Evolutionary conservation across 1,140 invertebrate genomes (phyloP), one percentile per base, ranked within the genome.

Genomic region (Drosophila simulans): DNA sequence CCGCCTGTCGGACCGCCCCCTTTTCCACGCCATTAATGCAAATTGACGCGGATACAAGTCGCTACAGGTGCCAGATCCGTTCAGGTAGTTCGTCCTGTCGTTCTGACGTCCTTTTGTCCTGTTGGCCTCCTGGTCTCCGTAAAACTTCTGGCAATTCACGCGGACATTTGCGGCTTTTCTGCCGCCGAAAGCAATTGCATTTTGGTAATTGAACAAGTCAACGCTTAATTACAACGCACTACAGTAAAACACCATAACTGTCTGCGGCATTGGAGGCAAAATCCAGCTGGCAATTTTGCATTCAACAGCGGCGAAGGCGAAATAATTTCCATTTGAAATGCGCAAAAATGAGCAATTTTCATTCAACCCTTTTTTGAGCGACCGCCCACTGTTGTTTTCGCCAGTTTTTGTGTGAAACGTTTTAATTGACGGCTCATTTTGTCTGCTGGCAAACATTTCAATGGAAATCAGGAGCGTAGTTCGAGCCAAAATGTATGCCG

Each of bases 131-230:
- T 1, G 15, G 17, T 25, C 20, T 22, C 4, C 27, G 40, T n/a
- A 20, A 69, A 70, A 70, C 49, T 70, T 70, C 55, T 68, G 64
- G 52, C 66, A 69, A 49, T 70, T 60, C 55, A 34, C 62, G 49
- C 54, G 62, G 49, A 77, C 73, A 66, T 75, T 86, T 76, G 83
- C 83, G 83, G 66, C 66, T 68, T 35, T 48, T 34, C 42, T 66
- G 65, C 75, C 42, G 78, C 74, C 77, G 63, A 86, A 86, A 83
- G 83, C 83, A 86, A 86, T 86, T 86, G 83, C 83, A 79, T 86
- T 86, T 82, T 88, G 83, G 83, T 86, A 88, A 86, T 86, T 88
- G 83, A 88, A 86, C 83, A 86, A 86, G 83, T 86, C 83, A 88
- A 79, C 83, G 83, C 83, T 86, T 86, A 86, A 86, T 86, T 86